phyloP scores from a whole-genome alignment of 2,797 vertebrate genomes.

The Parambassis ranga region DNA sequence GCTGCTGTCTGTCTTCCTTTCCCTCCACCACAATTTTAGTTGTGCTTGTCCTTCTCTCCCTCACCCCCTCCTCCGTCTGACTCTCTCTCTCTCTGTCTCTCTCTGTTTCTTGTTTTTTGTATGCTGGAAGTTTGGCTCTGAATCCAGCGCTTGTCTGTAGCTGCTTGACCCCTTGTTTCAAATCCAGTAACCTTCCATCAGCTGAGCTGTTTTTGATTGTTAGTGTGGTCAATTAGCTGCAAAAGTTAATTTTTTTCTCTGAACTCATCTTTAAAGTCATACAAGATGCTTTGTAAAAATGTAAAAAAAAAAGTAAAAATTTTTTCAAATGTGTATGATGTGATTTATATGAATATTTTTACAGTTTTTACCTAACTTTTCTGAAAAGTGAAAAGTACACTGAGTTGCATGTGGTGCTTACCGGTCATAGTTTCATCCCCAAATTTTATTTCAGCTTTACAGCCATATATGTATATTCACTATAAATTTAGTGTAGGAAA shows the following conservation, averaged over 20 bases:
- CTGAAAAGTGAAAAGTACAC: not conserved
- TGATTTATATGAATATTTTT: not conserved
- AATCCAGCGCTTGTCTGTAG: conserved; percentile 13
- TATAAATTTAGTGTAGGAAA: too few relatives aligned
- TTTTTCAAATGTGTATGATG: not conserved
- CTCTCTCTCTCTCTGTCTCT: conserved; percentile 6
- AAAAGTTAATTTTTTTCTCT: not conserved
- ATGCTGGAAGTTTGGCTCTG: conserved; percentile 12
- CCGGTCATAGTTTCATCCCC: not conserved
- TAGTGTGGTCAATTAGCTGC: too few relatives aligned
- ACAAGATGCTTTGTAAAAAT: not conserved
- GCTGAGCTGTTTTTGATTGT: not conserved
- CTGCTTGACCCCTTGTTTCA: conserved; percentile 35
- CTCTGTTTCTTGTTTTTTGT: conserved; percentile 8
- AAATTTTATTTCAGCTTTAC: not conserved
- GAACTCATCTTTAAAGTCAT: not conserved
- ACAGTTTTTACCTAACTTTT: not conserved
- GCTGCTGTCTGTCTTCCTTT: conserved; percentile 22
- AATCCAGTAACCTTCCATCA: conserved; percentile 12
- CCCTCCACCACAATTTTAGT: conserved; percentile 13
- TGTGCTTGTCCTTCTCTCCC: conserved; percentile 1
- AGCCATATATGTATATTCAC: too few relatives aligned
- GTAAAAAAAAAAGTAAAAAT: not conserved
- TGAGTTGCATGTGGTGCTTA: conserved; percentile 7
- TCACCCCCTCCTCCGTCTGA: not conserved